phyloP scores from a whole-genome alignment of 1,140 invertebrate genomes.

The Caenorhabditis briggsae region DNA sequence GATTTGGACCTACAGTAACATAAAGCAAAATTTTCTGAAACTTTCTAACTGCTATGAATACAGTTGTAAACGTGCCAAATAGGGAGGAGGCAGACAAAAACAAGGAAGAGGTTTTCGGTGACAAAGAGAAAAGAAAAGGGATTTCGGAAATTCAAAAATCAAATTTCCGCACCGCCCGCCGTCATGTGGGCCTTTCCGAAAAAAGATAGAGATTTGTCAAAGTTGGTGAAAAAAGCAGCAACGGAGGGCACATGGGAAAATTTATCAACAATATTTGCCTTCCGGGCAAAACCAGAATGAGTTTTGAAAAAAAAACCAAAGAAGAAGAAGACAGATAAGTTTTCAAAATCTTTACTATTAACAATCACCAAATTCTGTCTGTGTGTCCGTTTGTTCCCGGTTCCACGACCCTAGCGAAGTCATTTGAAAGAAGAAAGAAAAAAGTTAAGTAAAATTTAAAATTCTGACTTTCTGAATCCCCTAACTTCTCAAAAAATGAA shows the following conservation, averaged over 20 bases:
- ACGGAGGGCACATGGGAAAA: conserved; percentile 30
- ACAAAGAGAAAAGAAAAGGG: conserved; percentile 12
- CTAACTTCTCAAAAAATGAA: too few species aligned
- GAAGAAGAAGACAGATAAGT: conserved; percentile 25
- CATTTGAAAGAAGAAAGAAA: too few species aligned
- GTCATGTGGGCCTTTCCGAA: conserved; percentile 18
- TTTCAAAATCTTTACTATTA: too few species aligned
- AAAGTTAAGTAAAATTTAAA: too few species aligned
- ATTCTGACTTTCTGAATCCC: too few species aligned
- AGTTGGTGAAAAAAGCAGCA: conserved; percentile 8
- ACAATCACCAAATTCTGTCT: too few species aligned
- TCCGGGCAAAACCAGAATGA: conserved; percentile 25
- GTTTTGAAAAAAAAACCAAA: background rate
- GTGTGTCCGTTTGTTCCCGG: too few species aligned
- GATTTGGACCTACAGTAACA: too few species aligned
- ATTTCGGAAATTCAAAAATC: conserved; percentile 53
- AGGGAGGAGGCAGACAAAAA: conserved; percentile 11
- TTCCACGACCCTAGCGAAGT: too few species aligned
- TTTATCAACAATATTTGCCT: conserved; percentile 33
- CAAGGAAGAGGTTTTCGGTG: background rate
- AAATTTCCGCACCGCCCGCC: conserved; percentile 41
- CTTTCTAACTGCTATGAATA: background rate
- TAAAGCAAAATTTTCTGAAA: background rate
- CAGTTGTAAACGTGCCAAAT: background rate
- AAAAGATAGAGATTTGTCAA: conserved; percentile 51